These are phyloP conservation scores for Gulo gulo DNA, from an alignment of 2,113 vertebrate species.

Conservation along the genomic window DNA sequence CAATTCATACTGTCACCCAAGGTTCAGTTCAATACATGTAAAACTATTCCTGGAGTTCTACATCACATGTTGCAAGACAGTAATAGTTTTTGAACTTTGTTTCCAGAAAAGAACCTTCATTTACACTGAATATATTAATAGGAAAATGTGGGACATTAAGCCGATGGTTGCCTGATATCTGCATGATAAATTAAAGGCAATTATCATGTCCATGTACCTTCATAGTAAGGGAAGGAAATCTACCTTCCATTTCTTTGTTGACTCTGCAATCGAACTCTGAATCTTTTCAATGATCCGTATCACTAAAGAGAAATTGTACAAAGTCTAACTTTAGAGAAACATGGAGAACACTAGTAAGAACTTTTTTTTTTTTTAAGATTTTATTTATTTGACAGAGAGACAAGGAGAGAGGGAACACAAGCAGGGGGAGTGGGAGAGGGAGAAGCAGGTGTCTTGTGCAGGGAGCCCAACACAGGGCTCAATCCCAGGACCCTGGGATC, in stretches of 20 bases:
- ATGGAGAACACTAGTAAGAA: neutral
- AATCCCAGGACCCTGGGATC: no score
- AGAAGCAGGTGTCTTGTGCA: no score
- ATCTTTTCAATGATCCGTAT: neutral
- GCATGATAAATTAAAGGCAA: neutral
- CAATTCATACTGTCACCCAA: neutral
- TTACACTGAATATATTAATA: neutral
- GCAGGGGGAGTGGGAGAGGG: no score
- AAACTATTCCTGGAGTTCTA: neutral
- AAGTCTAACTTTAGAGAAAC: neutral
- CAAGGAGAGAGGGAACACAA: no score
- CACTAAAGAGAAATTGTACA: neutral
- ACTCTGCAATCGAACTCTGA: constrained; percentile 24
- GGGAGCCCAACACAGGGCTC: no score
- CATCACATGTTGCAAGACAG: neutral
- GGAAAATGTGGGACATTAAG: neutral
- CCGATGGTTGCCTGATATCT: neutral
- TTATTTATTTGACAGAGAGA: no score
- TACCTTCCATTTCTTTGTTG: neutral
- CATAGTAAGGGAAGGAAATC: neutral
- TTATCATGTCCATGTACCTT: neutral
- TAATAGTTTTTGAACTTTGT: neutral
- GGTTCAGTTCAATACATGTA: neutral
- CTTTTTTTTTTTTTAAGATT: no score
- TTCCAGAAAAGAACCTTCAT: neutral